Percentiles rank a stretch among this genome's conserved stretches.
phyloP scores from a whole-genome alignment of 2,113 vertebrate genomes.

The Parus major region DNA sequence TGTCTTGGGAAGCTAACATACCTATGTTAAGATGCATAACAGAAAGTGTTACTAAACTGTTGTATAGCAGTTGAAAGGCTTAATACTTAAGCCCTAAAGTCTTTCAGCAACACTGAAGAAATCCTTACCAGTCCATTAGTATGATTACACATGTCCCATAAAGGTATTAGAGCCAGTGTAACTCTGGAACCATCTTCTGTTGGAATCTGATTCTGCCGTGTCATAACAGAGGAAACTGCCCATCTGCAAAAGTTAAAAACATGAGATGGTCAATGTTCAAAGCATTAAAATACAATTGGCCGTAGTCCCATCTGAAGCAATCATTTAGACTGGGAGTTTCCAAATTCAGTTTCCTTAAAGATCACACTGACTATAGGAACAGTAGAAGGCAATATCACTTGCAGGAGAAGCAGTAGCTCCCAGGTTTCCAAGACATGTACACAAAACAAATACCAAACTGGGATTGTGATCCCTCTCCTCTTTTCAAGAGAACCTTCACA shows the following conservation, averaged over 20 bases:
- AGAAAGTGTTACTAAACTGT: background rate
- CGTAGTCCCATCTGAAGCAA: background rate
- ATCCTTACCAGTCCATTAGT: constrained; percentile 92
- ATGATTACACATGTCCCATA: constrained; percentile 99
- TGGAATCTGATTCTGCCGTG: constrained; percentile 97
- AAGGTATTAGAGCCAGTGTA: constrained; percentile 93
- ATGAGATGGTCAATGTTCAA: background rate
- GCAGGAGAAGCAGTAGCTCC: background rate
- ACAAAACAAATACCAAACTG: background rate
- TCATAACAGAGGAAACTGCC: constrained; percentile 98
- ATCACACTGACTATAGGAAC: background rate
- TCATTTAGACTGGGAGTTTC: background rate
- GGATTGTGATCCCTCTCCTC: background rate
- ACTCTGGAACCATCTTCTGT: constrained; percentile 94
- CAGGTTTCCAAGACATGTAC: background rate
- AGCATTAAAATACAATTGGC: background rate
- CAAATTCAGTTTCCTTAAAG: background rate
- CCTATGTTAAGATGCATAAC: background rate
- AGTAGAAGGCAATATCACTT: background rate
- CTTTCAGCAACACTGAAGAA: background rate
- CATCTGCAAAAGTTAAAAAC: constrained; percentile 76
- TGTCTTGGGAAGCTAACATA: background rate
- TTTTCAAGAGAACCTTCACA: background rate
- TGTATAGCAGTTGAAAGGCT: background rate
- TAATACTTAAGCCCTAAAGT: background rate